These are phyloP conservation scores for Grallaria varia DNA, from an alignment of 2,113 vertebrate species.

Conservation along the genomic window DNA sequence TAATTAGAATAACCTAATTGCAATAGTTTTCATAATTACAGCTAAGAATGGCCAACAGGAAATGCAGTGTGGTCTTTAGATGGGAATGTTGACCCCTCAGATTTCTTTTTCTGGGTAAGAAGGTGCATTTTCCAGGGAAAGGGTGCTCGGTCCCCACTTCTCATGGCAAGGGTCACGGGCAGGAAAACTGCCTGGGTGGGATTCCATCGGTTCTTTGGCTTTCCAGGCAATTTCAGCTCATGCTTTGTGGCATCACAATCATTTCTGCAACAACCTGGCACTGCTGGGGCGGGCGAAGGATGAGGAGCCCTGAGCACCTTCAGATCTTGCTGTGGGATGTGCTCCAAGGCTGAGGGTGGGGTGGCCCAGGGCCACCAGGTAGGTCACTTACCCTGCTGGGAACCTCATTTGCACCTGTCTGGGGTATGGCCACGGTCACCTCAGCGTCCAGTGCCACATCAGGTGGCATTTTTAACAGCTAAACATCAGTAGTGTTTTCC, in stretches of 20 bases:
- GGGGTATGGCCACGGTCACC: neutral
- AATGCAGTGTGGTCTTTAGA: neutral
- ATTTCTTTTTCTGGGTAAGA: neutral
- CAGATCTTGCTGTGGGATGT: neutral
- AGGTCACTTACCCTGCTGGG: neutral
- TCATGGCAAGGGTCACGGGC: neutral
- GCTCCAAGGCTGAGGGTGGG: neutral
- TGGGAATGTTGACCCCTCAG: neutral
- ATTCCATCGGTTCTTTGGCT: neutral
- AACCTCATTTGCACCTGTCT: neutral
- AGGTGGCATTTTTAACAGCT: neutral
- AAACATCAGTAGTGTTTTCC: neutral
- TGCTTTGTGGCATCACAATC: neutral
- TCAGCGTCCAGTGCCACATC: neutral
- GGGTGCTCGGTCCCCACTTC: neutral
- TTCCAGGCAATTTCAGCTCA: accelerated
- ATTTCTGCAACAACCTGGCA: neutral
- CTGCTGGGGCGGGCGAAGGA: neutral
- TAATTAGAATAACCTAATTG: constrained; percentile 46
- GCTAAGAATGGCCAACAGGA: constrained; percentile 10
- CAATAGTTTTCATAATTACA: constrained; percentile 11
- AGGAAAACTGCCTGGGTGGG: neutral
- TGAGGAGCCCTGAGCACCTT: neutral
- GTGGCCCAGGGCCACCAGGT: neutral
- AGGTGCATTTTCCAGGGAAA: neutral